Conservation (phyloP, 1,140 invertebrate species). For the Hermetia illucens region DNA sequence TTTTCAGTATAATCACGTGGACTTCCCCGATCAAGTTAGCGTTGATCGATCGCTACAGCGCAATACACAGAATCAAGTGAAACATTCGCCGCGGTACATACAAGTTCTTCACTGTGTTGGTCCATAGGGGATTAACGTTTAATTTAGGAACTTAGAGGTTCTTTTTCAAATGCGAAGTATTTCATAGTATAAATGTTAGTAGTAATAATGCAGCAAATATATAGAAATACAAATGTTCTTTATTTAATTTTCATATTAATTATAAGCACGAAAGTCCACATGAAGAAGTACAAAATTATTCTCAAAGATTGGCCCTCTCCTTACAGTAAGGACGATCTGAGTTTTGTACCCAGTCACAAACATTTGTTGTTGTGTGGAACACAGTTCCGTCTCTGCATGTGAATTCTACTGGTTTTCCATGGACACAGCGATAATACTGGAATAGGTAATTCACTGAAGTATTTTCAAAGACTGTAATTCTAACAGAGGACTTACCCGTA, state of each 20-base stretch:
- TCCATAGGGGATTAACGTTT: no score
- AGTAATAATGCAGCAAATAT: neutral
- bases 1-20: no score
- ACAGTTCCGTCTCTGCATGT: slow-evolving; percentile 54
- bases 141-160: no score
- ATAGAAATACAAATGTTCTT: neutral
- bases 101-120: no score
- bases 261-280: neutral
- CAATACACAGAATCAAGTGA: no score
- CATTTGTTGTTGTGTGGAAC: slow-evolving; percentile 49
- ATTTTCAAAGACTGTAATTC: neutral
- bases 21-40: no score
- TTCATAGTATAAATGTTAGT: no score
- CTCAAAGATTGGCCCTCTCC: no score
- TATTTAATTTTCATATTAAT: neutral
- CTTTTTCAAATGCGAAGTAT: no score
- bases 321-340: slow-evolving; percentile 38
- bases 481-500: slow-evolving; percentile 32
- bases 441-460: neutral
- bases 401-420: slow-evolving; percentile 56
- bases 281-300: no score
- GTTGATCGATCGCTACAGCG: no score
- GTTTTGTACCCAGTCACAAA: slow-evolving; percentile 68
- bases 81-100: no score
- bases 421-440: slow-evolving; percentile 68